Base-by-base conservation (phyloP, 2,888 invertebrate species). In the Tinea trinotella region DNA sequence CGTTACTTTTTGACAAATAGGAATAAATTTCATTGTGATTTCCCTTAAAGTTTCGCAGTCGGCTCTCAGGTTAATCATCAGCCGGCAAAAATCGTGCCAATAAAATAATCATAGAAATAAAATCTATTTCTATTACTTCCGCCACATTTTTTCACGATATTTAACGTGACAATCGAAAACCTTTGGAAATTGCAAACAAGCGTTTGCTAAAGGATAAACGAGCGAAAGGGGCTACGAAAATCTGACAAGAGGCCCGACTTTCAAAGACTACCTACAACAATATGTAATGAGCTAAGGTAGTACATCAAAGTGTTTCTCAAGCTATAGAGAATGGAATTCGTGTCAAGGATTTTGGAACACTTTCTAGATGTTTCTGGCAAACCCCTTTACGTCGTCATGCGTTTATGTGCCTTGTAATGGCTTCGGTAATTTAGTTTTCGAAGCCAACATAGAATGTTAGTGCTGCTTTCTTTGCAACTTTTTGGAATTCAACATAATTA, bases 391-490 rank as follows among this genome's bases (percentile, higher is more conserved):
- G 13, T 13, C 40, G 17, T 40, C 17, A 15, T 13, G 17, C 17
- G 40, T 15, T 12, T 15, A 40, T 13, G 40, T 40, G 10, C 40
- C 17, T 4, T 40, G 40, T 40, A 40, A 40, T 40, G 40, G 10
- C 13, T 40, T 40, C 40, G 40, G 40, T 40, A 40, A 40, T 40
- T 40, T 40, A 40, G 40, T 40, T 40, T 40, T 40, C 15, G 2
- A 6, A 7, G 40, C 40, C 15, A 17, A n/a, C n/a, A n/a, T n/a
- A n/a, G n/a, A n/a, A n/a, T n/a, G n/a, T n/a, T n/a, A n/a, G n/a
- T n/a, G n/a, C n/a, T n/a, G n/a, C n/a, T n/a, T n/a, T n/a, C n/a
- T n/a, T n/a, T n/a, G n/a, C n/a, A n/a, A n/a, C n/a, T n/a, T n/a
- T n/a, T n/a, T n/a, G n/a, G n/a, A n/a, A n/a, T n/a, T n/a, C n/a